Evolutionary conservation across 2,888 invertebrate species (phyloP), one percentile per base, ranked within the genome.

Genomic region (Clostera curtula): DNA sequence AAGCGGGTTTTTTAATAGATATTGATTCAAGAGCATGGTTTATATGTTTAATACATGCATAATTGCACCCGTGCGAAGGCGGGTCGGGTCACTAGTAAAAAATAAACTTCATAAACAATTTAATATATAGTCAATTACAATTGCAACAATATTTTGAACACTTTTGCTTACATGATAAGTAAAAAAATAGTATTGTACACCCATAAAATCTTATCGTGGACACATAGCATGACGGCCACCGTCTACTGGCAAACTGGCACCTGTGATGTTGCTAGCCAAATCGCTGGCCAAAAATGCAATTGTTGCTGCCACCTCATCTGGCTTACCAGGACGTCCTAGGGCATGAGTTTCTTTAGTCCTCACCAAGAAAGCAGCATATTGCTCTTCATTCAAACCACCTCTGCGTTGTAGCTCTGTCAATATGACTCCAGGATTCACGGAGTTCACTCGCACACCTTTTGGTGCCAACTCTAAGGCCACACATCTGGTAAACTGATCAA

Each of bases 141-240:
- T n/a, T n/a, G n/a, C n/a, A n/a, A n/a, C n/a, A n/a, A n/a, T n/a
- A n/a, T n/a, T n/a, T n/a, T n/a, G n/a, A n/a, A n/a, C n/a, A n/a
- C n/a, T n/a, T n/a, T n/a, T n/a, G n/a, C n/a, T n/a, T n/a, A n/a
- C n/a, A n/a, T n/a, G n/a, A n/a, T n/a, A n/a, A n/a, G 5, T 6
- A 1, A 3, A 8, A 8, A 4, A n/a, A 18, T 9, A 8, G n/a
- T 4, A 5, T 18, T 18, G 18, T 3, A 6, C 1, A 18, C 8
- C n/a, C 8, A 5, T 18, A 20, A 6, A 26, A 6, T 2, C 25
- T 35, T 88, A 95, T 55, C 97, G 89, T 5, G 97, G 96, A 55
- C 97, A 97, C 92, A 96, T 93, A 4, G 93, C 93, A 70, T 96
- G 95, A 23, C 97, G 87, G 0, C 98, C 98, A 11, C 98, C 98